These are phyloP conservation scores for Amphibalanus amphitrite DNA, from an alignment of 1,140 invertebrate species.

Conservation along the genomic window DNA sequence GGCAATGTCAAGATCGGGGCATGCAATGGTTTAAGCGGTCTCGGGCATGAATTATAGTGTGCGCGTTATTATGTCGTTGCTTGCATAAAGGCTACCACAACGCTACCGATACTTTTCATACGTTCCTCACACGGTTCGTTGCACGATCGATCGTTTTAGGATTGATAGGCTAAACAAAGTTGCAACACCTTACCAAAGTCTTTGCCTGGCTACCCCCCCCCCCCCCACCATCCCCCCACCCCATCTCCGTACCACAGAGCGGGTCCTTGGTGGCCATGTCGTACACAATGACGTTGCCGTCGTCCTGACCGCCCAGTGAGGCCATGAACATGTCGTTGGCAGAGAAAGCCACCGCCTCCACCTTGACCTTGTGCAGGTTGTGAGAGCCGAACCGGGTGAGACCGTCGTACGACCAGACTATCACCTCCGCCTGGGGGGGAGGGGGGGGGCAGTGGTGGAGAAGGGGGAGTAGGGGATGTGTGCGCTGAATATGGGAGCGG, in stretches of 20 bases:
- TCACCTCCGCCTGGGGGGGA: slow-evolving; percentile 44
- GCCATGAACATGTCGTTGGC: slow-evolving; percentile 58
- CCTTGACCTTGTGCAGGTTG: slow-evolving; percentile 65
- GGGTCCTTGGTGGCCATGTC: slow-evolving; percentile 42
- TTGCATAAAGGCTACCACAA: slow-evolving; percentile 17
- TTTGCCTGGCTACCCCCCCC: too few relatives aligned
- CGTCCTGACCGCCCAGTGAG: slow-evolving; percentile 72
- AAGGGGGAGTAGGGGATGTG: too few relatives aligned
- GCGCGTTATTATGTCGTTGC: neutral
- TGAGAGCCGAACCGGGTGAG: slow-evolving; percentile 42
- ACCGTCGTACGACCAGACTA: slow-evolving; percentile 65
- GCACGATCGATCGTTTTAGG: too few relatives aligned
- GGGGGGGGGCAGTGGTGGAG: too few relatives aligned
- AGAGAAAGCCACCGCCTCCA: slow-evolving; percentile 65
- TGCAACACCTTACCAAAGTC: too few relatives aligned
- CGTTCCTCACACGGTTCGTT: too few relatives aligned
- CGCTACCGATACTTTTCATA: too few relatives aligned
- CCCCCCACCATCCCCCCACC: too few relatives aligned
- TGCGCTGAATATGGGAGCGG: too few relatives aligned
- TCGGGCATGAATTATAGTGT: neutral
- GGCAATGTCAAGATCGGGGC: neutral
- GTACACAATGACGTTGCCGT: slow-evolving; percentile 59
- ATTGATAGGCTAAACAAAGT: too few relatives aligned
- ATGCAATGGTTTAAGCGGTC: neutral
- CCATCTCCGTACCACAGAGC: slow-evolving; percentile 41